These are phyloP conservation scores for Antitype chi DNA, from an alignment of 2,888 invertebrate species.

Conservation along the genomic window DNA sequence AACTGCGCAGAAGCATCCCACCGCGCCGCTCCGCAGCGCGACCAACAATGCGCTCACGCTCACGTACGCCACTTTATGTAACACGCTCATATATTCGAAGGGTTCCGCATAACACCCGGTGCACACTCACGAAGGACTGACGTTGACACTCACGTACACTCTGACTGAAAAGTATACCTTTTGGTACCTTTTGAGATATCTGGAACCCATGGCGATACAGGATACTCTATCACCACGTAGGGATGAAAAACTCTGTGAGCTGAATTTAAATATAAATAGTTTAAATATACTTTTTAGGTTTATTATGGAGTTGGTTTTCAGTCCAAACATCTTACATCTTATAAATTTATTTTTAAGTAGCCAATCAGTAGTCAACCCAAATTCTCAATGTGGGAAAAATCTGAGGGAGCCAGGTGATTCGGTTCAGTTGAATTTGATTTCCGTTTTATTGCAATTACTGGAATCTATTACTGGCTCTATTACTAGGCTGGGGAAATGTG, in stretches of 20 bases:
- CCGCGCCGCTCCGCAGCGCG: constrained; percentile 11
- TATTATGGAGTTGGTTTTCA: not conserved
- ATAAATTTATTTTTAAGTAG: too few relatives aligned
- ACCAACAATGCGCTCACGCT: constrained; percentile 65
- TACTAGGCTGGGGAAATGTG: not conserved
- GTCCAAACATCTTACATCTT: not conserved
- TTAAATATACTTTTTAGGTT: not conserved
- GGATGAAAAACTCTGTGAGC: not conserved
- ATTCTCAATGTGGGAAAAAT: too few relatives aligned
- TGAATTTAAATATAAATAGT: not conserved
- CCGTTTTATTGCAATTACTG: not conserved
- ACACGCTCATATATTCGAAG: constrained; percentile 36
- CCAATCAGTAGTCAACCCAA: too few relatives aligned
- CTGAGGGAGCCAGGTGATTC: too few relatives aligned
- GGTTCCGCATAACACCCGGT: constrained; percentile 57
- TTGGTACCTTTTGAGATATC: not conserved
- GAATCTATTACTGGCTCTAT: not conserved
- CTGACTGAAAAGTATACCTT: not conserved
- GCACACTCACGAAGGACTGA: constrained; percentile 13
- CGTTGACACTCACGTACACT: not conserved
- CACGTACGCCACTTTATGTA: constrained; percentile 71
- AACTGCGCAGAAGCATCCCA: constrained; percentile 16
- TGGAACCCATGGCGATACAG: not conserved
- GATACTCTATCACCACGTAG: not conserved
- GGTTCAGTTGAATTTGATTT: not conserved